A percentile compares a stretch with the other conserved stretches of the same genome.
Evolutionary conservation across 2,888 invertebrate genomes (phyloP).

Genomic region (Cyclophora punctaria): DNA sequence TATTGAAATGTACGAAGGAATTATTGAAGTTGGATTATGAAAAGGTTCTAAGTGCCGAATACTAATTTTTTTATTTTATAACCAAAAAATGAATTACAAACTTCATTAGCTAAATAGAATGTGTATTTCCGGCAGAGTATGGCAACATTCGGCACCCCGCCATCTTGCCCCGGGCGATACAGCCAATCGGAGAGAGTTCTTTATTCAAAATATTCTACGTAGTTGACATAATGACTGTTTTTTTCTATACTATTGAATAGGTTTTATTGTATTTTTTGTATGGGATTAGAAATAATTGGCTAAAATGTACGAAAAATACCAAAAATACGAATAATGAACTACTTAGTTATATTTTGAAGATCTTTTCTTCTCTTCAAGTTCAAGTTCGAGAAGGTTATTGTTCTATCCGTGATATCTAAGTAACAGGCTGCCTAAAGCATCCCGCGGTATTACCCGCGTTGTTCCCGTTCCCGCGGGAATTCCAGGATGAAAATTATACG

Average conservation of each 20-base stretch:
- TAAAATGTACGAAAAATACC: no score
- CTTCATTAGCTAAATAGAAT: slow-evolving; percentile 59
- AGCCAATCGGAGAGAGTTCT: slow-evolving; percentile 60
- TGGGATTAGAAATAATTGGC: no score
- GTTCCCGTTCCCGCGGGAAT: no score
- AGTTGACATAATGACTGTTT: slow-evolving; percentile 41
- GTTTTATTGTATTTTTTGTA: slow-evolving; percentile 32
- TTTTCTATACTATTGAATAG: slow-evolving; percentile 44
- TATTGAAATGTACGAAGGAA: no score
- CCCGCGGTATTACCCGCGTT: no score
- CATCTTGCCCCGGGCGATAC: slow-evolving; percentile 62
- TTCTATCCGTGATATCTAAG: no score
- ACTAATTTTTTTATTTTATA: slow-evolving; percentile 8
- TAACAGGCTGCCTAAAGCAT: no score
- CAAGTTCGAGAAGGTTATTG: no score
- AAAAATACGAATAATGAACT: no score
- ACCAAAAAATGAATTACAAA: slow-evolving; percentile 35
- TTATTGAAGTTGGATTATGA: neutral
- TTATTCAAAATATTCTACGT: slow-evolving; percentile 48
- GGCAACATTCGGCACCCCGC: slow-evolving; percentile 64
- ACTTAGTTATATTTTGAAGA: no score
- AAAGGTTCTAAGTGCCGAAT: neutral
- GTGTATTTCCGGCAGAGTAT: slow-evolving; percentile 62
- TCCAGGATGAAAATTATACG: no score
- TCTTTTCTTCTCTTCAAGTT: no score